These are phyloP conservation scores for Serripes groenlandicus DNA, from an alignment of 2,888 invertebrate genomes.

Conservation along the genomic window DNA sequence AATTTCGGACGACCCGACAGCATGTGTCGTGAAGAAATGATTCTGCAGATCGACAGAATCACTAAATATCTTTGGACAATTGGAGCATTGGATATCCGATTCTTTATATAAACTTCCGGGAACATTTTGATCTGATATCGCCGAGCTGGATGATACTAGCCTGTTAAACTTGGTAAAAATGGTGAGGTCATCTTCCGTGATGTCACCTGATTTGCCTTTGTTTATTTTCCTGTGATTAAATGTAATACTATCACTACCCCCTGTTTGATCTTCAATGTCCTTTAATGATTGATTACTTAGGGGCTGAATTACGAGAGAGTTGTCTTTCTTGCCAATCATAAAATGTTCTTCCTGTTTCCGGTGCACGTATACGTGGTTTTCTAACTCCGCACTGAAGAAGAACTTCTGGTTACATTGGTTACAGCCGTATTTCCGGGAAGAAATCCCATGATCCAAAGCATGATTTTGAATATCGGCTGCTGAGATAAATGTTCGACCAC, in stretches of 20 bases:
- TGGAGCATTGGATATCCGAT: constrained; percentile 77
- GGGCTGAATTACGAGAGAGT: constrained; percentile 44
- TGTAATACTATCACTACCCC: neutral
- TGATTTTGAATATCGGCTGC: constrained; percentile 94
- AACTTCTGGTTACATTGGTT: constrained; percentile 93
- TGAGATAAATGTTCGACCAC: constrained; percentile 94
- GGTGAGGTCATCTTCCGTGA: neutral
- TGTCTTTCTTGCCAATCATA: neutral
- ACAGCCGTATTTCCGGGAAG: constrained; percentile 95
- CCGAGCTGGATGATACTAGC: constrained; percentile 2
- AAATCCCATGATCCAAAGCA: constrained; percentile 93
- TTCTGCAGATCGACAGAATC: constrained; percentile 80
- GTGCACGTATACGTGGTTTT: constrained; percentile 90
- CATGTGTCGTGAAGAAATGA: constrained; percentile 82
- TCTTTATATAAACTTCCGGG: constrained; percentile 30
- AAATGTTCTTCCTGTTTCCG: constrained; percentile 18
- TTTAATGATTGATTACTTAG: constrained; percentile 33
- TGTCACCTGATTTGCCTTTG: neutral
- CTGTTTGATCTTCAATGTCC: constrained; percentile 12
- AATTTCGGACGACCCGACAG: constrained; percentile 68
- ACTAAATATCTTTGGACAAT: constrained; percentile 82
- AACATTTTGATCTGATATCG: neutral
- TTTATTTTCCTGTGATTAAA: neutral
- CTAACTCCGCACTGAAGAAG: constrained; percentile 96
- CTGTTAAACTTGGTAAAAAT: neutral